Evolutionary conservation across 2,888 invertebrate genomes (phyloP).

Genomic region (Trisateles emortualis): DNA sequence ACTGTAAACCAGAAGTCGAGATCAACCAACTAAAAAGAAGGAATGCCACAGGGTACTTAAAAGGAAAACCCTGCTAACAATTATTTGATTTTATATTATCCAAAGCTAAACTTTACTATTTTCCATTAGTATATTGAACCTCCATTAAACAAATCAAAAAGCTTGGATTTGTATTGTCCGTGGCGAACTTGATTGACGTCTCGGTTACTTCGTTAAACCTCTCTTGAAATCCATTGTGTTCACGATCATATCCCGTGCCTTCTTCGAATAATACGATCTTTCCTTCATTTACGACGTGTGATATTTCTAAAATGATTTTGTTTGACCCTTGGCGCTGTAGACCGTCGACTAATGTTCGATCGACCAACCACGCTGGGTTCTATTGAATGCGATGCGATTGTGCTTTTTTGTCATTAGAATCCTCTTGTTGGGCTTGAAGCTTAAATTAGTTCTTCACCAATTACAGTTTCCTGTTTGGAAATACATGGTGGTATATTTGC

Average conservation of each 20-base stretch:
- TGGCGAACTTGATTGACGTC: constrained; percentile 72
- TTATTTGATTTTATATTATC: neutral
- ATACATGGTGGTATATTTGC: constrained; percentile 21
- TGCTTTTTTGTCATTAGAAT: constrained; percentile 30
- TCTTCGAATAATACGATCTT: constrained; percentile 62
- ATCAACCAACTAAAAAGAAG: neutral
- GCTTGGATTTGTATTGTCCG: constrained; percentile 52
- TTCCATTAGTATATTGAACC: neutral
- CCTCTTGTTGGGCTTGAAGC: constrained; percentile 26
- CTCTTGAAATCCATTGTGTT: constrained; percentile 64
- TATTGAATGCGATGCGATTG: constrained; percentile 43
- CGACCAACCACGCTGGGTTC: constrained; percentile 20
- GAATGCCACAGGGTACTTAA: constrained; percentile 11
- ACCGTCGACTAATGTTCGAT: constrained; percentile 30
- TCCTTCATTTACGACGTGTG: constrained; percentile 68
- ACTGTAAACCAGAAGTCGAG: constrained; percentile 7
- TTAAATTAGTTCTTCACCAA: constrained; percentile 35
- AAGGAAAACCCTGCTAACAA: neutral
- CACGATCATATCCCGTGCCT: constrained; percentile 37
- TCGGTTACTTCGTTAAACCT: constrained; percentile 69
- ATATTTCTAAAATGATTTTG: constrained; percentile 63
- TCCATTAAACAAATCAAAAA: constrained; percentile 1
- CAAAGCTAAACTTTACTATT: neutral
- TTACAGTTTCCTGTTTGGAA: constrained; percentile 39
- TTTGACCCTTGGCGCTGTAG: constrained; percentile 42